Conservation (phyloP, 2,888 invertebrate genomes). For the Augochlorella aurata region DNA sequence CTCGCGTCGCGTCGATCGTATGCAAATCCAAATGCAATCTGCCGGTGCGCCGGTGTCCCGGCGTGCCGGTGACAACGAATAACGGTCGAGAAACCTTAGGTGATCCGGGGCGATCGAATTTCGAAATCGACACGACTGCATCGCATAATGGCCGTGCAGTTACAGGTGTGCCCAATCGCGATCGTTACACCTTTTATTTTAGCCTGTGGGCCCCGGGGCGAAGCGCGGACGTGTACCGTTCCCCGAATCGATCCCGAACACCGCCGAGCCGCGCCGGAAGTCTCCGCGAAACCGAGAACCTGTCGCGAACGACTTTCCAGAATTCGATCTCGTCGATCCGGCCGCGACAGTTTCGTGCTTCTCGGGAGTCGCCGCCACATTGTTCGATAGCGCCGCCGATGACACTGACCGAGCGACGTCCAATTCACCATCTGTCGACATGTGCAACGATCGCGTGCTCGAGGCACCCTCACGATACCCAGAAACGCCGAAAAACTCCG, state of each 20-base stretch:
- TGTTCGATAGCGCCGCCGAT: conserved; percentile 25
- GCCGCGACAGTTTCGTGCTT: too few relatives aligned
- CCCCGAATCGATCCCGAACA: neutral
- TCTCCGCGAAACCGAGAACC: neutral
- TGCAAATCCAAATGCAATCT: conserved; percentile 60
- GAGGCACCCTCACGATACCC: neutral
- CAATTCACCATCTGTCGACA: conserved; percentile 75
- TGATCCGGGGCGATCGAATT: conserved; percentile 73
- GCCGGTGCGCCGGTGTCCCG: conserved; percentile 22
- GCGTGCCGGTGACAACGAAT: conserved; percentile 48
- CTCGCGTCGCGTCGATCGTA: conserved; percentile 41
- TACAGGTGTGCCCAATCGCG: conserved; percentile 64
- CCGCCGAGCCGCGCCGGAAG: neutral
- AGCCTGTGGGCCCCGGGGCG: neutral
- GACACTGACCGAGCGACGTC: conserved; percentile 54
- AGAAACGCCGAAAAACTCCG: too few relatives aligned
- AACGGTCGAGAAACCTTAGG: conserved; percentile 73
- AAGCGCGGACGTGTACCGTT: conserved; percentile 1
- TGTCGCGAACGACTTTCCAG: too few relatives aligned
- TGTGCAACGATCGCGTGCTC: conserved; percentile 71
- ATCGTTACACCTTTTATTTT: conserved; percentile 39
- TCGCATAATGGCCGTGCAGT: conserved; percentile 74
- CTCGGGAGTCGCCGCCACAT: too few relatives aligned
- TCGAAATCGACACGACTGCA: conserved; percentile 71
- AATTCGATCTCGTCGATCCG: neutral